Conservation (phyloP, 2,888 invertebrate species). For the Celastrina argiolus region DNA sequence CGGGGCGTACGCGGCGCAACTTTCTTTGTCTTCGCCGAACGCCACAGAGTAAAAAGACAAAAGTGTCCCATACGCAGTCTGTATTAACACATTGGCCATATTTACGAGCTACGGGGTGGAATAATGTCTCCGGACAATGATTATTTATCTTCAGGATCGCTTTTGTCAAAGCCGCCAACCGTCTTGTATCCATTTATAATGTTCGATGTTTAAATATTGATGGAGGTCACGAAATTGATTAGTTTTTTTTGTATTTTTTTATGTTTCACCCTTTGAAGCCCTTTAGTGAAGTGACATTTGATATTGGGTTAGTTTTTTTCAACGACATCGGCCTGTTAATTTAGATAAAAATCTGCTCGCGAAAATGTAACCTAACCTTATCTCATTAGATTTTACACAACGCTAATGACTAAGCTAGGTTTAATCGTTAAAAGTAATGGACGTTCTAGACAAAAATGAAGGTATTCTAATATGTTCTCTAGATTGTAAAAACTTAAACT, state of each 20-base stretch:
- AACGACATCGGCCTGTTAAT: not conserved
- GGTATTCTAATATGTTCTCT: too few species aligned
- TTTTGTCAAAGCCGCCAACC: slow-evolving; percentile 55
- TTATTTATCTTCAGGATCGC: slow-evolving; percentile 55
- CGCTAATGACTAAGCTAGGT: too few species aligned
- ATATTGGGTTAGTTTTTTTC: not conserved
- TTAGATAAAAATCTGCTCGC: not conserved
- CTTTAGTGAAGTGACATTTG: not conserved
- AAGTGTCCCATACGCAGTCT: slow-evolving; percentile 45
- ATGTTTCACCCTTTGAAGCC: not conserved
- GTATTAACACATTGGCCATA: slow-evolving; percentile 63
- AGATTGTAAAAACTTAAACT: too few species aligned
- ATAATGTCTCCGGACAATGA: slow-evolving; percentile 58
- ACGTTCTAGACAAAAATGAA: too few species aligned
- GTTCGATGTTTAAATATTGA: slow-evolving; percentile 49
- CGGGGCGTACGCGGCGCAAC: slow-evolving; percentile 58
- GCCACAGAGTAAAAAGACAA: slow-evolving; percentile 39
- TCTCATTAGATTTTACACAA: too few species aligned
- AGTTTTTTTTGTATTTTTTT: slow-evolving; percentile 22
- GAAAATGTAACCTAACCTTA: too few species aligned
- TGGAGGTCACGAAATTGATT: slow-evolving; percentile 47
- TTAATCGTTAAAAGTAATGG: too few species aligned
- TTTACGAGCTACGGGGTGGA: slow-evolving; percentile 59
- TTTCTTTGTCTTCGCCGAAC: slow-evolving; percentile 63
- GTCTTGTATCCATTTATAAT: slow-evolving; percentile 50